Base-by-base conservation (phyloP, 2,113 vertebrate species). In the Nyctereutes procyonoides region DNA sequence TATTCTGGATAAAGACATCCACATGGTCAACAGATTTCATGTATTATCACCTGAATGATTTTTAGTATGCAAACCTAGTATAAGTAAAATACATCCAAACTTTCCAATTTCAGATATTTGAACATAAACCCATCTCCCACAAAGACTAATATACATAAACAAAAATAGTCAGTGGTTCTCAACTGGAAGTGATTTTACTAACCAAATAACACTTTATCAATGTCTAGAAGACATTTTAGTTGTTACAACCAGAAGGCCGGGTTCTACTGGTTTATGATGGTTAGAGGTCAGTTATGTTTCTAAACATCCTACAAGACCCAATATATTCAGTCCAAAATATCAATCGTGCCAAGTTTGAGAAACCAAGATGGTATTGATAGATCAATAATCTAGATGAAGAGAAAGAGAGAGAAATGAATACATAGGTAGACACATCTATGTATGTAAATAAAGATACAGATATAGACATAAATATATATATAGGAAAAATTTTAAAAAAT, bases 11-110 rank as follows among this genome's bases (percentile, higher is more conserved):
- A 53, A 30, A 93, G 22, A 74, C 2, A 73, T 3, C 13, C 73
- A 0, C 17, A 38, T 35, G 0, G 30, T 53, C 32, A 94, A 51
- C 17, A 30, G 4, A 16, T 65, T 56, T 32, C 48, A 19, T 56
- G 1, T 7, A 22, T 14, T n/a, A 3, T 35, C 7, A 5, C 11
- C 7, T 15, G 1, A 1, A 9, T 65, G 1, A 55, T 19, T 22
- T 38, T 67, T 76, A n/a, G 22, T 60, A 38, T 20, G 10, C 17
- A 65, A 76, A 51, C 9, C 8, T 60, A 77, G 2, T 35, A 51
- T 4, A 56, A 48, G 13, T n/a, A 80, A 24, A 1, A 22, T 56
- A 51, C 0, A 73, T 85, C 10, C 10, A 67, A 30, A 14, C 5
- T 28, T 80, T 58, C 13, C 20, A 48, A 28, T 4, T 28, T 69